These are phyloP conservation scores for Lycocerus yunnanus DNA, from an alignment of 2,888 invertebrate genomes.

Conservation along the genomic window DNA sequence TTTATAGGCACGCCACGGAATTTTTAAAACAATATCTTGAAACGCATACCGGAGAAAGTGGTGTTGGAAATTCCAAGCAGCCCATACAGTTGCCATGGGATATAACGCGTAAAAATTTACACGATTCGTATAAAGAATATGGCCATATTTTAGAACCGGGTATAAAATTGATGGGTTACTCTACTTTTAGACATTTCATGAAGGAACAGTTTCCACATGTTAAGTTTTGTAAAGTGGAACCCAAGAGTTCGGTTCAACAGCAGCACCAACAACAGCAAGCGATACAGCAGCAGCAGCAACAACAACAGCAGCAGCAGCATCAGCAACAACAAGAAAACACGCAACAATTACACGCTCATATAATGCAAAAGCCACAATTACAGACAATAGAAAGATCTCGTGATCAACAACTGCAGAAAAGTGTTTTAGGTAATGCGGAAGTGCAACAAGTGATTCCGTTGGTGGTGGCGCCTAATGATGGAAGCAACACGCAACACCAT, in stretches of 20 bases:
- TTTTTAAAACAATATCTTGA: constrained; percentile 76
- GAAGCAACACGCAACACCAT: constrained; percentile 48
- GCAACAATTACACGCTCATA: constrained; percentile 52
- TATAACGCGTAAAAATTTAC: constrained; percentile 70
- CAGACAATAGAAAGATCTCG: constrained; percentile 60
- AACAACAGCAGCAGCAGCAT: constrained; percentile 52
- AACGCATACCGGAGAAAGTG: constrained; percentile 64
- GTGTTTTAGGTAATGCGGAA: constrained; percentile 60
- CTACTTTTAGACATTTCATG: constrained; percentile 80
- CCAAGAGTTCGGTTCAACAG: constrained; percentile 60
- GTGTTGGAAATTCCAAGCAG: constrained; percentile 58
- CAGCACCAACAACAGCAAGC: constrained; percentile 57
- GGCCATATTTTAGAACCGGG: constrained; percentile 72
- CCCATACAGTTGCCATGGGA: constrained; percentile 62
- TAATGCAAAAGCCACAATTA: constrained; percentile 39
- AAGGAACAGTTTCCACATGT: constrained; percentile 81
- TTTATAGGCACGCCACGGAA: constrained; percentile 77
- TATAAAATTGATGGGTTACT: constrained; percentile 78
- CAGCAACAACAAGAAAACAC: constrained; percentile 54
- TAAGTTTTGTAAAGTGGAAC: constrained; percentile 67
- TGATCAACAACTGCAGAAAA: constrained; percentile 58
- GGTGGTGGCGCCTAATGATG: constrained; percentile 60
- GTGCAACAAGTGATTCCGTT: constrained; percentile 67
- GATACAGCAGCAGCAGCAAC: constrained; percentile 57
- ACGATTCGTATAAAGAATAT: constrained; percentile 75